These are phyloP conservation scores for Bibio marci DNA, from an alignment of 2,888 invertebrate species.

Conservation along the genomic window DNA sequence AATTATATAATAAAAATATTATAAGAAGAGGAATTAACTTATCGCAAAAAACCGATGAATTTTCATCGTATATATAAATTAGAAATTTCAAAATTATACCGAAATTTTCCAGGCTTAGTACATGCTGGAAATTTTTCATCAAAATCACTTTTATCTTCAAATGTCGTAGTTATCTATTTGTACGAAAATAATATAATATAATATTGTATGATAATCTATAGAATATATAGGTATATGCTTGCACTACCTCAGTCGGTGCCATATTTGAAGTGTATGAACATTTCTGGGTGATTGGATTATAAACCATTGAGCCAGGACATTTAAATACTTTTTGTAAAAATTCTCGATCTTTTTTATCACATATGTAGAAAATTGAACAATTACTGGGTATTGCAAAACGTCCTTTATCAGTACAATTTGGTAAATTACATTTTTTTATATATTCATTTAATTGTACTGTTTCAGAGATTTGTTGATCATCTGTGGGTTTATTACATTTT, in stretches of 20 bases:
- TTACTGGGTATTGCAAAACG: slow-evolving; percentile 25
- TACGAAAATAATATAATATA: slow-evolving; percentile 3
- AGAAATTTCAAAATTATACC: no score
- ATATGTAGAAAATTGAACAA: slow-evolving; percentile 23
- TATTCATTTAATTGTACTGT: not conserved
- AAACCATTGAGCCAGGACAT: slow-evolving; percentile 21
- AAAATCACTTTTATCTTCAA: not conserved
- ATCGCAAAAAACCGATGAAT: no score
- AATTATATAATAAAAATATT: no score
- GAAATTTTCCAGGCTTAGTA: slow-evolving; percentile 21
- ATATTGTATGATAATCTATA: slow-evolving; percentile 6
- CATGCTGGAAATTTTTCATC: slow-evolving; percentile 24
- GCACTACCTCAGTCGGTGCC: slow-evolving; percentile 17
- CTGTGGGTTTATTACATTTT: not conserved
- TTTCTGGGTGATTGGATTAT: slow-evolving; percentile 17
- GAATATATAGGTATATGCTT: no score
- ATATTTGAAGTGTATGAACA: slow-evolving; percentile 20
- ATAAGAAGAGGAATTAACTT: no score
- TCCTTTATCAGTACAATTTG: slow-evolving; percentile 12
- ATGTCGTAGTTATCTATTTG: not conserved
- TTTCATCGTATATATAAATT: no score
- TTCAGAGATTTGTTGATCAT: not conserved
- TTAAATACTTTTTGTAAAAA: slow-evolving; percentile 18
- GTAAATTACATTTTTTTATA: not conserved
- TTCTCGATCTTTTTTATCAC: slow-evolving; percentile 15